These are phyloP conservation scores for Liodrosophila aerea DNA, from an alignment of 2,888 invertebrate genomes.

Conservation along the genomic window DNA sequence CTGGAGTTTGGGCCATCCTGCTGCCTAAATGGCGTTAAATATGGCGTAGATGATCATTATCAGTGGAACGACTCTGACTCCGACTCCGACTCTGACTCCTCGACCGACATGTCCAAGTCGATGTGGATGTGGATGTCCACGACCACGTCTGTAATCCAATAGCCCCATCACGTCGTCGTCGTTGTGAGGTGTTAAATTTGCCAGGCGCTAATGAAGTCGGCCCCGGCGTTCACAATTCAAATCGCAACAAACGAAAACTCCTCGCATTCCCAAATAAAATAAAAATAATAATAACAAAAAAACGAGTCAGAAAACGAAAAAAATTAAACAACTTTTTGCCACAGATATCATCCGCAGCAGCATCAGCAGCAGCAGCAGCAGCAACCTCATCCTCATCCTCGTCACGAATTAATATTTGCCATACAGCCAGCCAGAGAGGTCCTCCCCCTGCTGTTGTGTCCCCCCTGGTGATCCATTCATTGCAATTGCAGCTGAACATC, in stretches of 20 bases:
- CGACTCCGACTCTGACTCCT: conserved; percentile 1
- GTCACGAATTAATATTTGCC: conserved; percentile 71
- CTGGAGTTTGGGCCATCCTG: conserved; percentile 46
- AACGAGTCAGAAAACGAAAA: conserved; percentile 11
- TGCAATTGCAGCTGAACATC: conserved; percentile 25
- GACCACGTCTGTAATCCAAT: conserved; percentile 61
- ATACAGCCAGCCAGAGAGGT: conserved; percentile 7
- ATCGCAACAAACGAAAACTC: conserved; percentile 10
- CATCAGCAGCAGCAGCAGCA: conserved; percentile 25
- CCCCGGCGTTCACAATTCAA: conserved; percentile 38
- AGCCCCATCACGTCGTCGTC: conserved; percentile 61
- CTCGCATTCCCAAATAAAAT: conserved; percentile 28
- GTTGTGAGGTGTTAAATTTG: conserved; percentile 61
- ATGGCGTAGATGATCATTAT: conserved; percentile 74
- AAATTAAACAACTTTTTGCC: conserved; percentile 36
- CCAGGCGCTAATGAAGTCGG: conserved; percentile 64
- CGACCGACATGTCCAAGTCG: conserved; percentile 18
- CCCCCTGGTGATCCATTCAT: conserved; percentile 1
- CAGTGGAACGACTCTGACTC: conserved; percentile 39
- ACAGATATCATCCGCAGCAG: conserved; percentile 33
- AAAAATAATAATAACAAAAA: conserved; percentile 32
- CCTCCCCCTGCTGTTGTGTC: background rate
- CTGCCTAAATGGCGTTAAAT: conserved; percentile 74
- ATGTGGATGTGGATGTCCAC: conserved; percentile 18
- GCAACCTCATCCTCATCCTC: conserved; percentile 22